Percentiles rank a stretch among this genome's conserved stretches.
These are phyloP conservation scores for Cybosia mesomella DNA, from an alignment of 2,888 invertebrate genomes.

Conservation along the genomic window DNA sequence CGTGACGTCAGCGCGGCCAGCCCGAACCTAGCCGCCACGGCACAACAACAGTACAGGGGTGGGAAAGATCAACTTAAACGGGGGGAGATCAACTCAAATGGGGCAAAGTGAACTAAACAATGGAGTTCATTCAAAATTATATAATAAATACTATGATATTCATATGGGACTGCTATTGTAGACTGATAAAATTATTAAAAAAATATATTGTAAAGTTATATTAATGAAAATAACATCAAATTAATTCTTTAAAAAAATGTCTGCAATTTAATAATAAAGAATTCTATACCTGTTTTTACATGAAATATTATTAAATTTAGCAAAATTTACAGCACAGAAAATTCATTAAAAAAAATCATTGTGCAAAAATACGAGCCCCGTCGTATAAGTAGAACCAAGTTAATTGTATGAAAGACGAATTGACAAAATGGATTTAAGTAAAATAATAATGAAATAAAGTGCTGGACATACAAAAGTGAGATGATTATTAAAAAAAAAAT, in stretches of 20 bases:
- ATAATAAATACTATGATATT: background rate
- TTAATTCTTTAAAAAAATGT: background rate
- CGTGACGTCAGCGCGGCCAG: slow-evolving; percentile 78
- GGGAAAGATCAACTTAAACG: slow-evolving; percentile 38
- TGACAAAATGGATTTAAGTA: slow-evolving; percentile 26
- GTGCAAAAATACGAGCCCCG: slow-evolving; percentile 32
- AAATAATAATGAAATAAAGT: slow-evolving; percentile 40
- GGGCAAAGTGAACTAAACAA: slow-evolving; percentile 25
- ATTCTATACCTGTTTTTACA: background rate
- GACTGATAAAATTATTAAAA: background rate
- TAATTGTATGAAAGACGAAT: slow-evolving; percentile 38
- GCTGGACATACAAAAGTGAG: slow-evolving; percentile 44
- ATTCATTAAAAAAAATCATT: background rate
- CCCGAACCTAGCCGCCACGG: slow-evolving; percentile 71
- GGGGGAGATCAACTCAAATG: slow-evolving; percentile 48
- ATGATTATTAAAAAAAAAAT: slow-evolving; percentile 45
- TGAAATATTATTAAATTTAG: slow-evolving; percentile 4
- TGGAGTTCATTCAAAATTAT: background rate
- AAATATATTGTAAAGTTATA: background rate
- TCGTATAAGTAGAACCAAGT: slow-evolving; percentile 32
- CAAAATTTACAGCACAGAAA: slow-evolving; percentile 25
- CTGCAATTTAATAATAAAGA: background rate
- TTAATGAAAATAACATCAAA: background rate
- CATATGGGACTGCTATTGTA: background rate
- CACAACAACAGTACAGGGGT: slow-evolving; percentile 54